Evolutionary conservation across 2,797 vertebrate species (phyloP).

Genomic region (Falco columbarius): DNA sequence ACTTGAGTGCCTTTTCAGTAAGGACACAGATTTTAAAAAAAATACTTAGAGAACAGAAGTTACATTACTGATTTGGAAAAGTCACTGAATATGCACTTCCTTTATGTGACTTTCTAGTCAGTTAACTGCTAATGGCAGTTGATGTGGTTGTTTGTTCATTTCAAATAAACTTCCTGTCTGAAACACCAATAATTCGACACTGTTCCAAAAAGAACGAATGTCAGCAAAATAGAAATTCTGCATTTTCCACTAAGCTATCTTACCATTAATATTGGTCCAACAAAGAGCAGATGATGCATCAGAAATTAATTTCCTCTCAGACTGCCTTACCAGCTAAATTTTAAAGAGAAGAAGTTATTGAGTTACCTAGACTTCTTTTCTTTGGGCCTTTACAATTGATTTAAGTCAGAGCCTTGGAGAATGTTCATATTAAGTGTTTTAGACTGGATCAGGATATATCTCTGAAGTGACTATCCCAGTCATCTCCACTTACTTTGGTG

Average conservation of each 20-base stretch:
- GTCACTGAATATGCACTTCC: neutral
- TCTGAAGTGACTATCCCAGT: neutral
- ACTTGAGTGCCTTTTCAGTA: neutral
- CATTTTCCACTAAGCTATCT: neutral
- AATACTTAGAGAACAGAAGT: neutral
- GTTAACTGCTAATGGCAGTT: constrained; percentile 1
- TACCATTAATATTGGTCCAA: neutral
- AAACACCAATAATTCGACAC: neutral
- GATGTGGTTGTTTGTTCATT: neutral
- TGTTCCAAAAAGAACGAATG: neutral
- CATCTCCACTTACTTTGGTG: neutral
- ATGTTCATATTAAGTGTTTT: neutral
- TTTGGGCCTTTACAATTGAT: neutral
- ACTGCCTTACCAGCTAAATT: neutral
- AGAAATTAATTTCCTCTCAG: neutral
- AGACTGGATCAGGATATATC: neutral
- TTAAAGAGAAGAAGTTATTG: neutral
- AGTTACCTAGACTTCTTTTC: neutral
- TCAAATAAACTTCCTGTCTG: neutral
- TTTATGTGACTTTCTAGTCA: neutral
- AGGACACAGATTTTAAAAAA: neutral
- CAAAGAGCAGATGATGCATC: neutral
- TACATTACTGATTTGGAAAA: neutral
- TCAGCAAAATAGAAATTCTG: neutral
- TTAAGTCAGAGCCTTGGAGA: neutral